Evolutionary conservation across 1,140 invertebrate species (phyloP).

Genomic region (Brachionus rubens): DNA sequence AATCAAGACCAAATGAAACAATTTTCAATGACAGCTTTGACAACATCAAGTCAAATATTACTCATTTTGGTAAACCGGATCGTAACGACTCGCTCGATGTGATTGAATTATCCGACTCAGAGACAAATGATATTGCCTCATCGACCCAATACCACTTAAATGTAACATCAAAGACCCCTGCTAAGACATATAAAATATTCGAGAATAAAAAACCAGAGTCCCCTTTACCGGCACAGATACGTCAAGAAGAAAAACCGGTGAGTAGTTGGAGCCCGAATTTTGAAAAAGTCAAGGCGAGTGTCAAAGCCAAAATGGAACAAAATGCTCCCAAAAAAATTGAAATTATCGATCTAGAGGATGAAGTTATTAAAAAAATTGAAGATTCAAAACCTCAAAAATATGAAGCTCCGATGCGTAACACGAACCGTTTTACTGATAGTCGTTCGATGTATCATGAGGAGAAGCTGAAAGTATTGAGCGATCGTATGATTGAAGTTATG

Average conservation of each 20-base stretch:
- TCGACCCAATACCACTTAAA: constrained; percentile 24
- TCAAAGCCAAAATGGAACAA: constrained; percentile 25
- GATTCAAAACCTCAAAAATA: constrained; percentile 10
- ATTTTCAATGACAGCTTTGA: constrained; percentile 19
- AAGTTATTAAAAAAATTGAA: neutral
- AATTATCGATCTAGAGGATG: constrained; percentile 35
- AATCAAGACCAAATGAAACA: neutral
- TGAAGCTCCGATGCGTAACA: neutral
- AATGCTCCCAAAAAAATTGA: neutral
- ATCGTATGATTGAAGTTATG: constrained; percentile 29
- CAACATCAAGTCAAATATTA: constrained; percentile 20
- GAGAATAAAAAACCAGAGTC: neutral
- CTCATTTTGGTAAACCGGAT: constrained; percentile 8
- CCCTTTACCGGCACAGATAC: no score
- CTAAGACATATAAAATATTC: neutral
- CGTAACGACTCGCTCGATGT: neutral
- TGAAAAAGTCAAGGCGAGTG: constrained; percentile 31
- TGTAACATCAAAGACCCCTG: neutral
- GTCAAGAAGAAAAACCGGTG: neutral
- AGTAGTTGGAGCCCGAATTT: constrained; percentile 40
- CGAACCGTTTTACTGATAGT: neutral
- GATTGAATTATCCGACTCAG: constrained; percentile 13
- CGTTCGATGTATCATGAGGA: neutral
- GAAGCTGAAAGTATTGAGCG: constrained; percentile 3
- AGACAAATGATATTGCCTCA: constrained; percentile 9